phyloP scores from a whole-genome alignment of 1,140 invertebrate species.

The Lordiphosa clarofinis region DNA sequence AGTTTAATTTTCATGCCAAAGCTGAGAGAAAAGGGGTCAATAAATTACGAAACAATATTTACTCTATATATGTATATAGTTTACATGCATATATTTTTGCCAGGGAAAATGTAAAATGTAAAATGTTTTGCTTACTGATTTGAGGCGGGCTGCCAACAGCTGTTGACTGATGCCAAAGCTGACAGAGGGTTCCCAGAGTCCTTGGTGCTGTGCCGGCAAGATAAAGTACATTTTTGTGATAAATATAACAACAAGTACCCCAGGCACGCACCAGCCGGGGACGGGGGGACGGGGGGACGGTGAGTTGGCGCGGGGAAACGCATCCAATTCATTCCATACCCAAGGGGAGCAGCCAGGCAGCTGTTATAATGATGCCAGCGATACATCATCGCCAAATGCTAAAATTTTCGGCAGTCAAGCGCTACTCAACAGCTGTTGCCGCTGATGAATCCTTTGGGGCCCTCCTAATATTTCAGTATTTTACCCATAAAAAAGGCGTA shows the following conservation, averaged over 20 bases:
- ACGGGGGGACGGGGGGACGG: conserved; percentile 37
- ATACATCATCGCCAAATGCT: conserved; percentile 77
- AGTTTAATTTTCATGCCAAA: conserved; percentile 60
- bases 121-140: conserved; percentile 56
- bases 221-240: conserved; percentile 73
- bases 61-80: conserved; percentile 22
- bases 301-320: conserved; percentile 41
- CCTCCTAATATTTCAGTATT: conserved; percentile 74
- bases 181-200: conserved; percentile 14
- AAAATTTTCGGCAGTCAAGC: conserved; percentile 66
- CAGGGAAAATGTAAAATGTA: conserved; percentile 53
- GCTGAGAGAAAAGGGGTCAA: conserved; percentile 37
- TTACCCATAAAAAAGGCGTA: conserved; percentile 71
- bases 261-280: conserved; percentile 65
- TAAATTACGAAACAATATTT: conserved; percentile 60
- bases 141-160: conserved; percentile 39
- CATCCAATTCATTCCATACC: conserved; percentile 55
- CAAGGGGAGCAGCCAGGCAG: conserved; percentile 40
- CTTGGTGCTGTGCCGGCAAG: conserved; percentile 46
- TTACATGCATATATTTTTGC: conserved; percentile 18
- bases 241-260: conserved; percentile 77
- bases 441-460: conserved; percentile 77
- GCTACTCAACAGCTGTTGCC: conserved; percentile 71
- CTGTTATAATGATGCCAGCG: conserved; percentile 74
- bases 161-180: conserved; percentile 59